Evolutionary conservation across 2,797 vertebrate genomes (phyloP).

Genomic region (Aeoliscus strigatus): DNA sequence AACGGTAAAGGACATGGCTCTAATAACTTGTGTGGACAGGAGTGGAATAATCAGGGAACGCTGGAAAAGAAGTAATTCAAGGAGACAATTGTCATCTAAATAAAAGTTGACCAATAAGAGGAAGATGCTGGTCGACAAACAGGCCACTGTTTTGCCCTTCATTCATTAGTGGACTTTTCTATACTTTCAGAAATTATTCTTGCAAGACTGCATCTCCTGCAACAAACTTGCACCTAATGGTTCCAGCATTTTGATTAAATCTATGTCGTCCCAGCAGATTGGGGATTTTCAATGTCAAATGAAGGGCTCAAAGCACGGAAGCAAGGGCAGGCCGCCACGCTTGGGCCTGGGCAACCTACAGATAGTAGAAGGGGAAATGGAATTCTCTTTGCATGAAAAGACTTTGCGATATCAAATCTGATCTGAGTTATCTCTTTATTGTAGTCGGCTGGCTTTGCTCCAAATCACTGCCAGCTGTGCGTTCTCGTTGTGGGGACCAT

Average conservation of each 20-base stretch:
- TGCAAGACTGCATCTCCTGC: not conserved
- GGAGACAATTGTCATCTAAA: slow-evolving; percentile 30
- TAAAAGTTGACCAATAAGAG: slow-evolving; percentile 8
- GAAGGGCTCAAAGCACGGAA: slow-evolving; percentile 49
- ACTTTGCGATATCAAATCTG: slow-evolving; percentile 48
- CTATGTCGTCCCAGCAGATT: slow-evolving; percentile 33
- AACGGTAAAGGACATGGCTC: too few species aligned
- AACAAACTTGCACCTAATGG: slow-evolving; percentile 6
- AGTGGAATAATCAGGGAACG: slow-evolving; percentile 34
- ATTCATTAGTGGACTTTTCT: slow-evolving; percentile 16
- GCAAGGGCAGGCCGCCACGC: slow-evolving; percentile 49
- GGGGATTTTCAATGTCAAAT: slow-evolving; percentile 60
- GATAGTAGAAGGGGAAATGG: slow-evolving; percentile 41
- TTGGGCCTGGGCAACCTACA: slow-evolving; percentile 29
- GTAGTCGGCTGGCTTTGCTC: slow-evolving; percentile 39
- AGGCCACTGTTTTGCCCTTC: too few species aligned
- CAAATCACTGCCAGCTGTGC: slow-evolving; percentile 38
- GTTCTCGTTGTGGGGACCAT: slow-evolving; percentile 26
- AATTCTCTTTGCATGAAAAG: slow-evolving; percentile 47
- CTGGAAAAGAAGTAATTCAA: slow-evolving; percentile 30
- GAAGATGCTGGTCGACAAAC: slow-evolving; percentile 17
- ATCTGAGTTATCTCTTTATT: slow-evolving; percentile 53
- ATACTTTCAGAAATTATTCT: slow-evolving; percentile 14
- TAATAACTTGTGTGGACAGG: too few species aligned
- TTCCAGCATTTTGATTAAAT: slow-evolving; percentile 49